Evolutionary conservation across 2,888 invertebrate genomes (phyloP).

Genomic region (Ferdinandea cuprea): DNA sequence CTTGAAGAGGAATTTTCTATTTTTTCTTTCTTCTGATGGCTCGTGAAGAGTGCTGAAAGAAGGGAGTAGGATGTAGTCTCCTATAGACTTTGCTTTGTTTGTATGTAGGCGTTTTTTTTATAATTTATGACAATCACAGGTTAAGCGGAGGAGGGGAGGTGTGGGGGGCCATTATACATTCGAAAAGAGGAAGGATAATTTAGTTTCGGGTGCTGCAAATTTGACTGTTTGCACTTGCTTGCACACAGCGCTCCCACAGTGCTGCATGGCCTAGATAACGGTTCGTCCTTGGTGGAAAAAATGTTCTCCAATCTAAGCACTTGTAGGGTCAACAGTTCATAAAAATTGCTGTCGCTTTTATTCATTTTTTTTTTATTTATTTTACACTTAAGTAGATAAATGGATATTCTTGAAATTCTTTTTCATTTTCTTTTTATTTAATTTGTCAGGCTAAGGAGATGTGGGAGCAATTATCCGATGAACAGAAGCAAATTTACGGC

Average conservation of each 20-base stretch:
- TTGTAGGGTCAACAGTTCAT: slow-evolving; percentile 60
- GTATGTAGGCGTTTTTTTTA: slow-evolving; percentile 10
- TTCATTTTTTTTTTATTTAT: slow-evolving; percentile 20
- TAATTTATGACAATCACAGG: slow-evolving; percentile 58
- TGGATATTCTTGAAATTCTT: slow-evolving; percentile 75
- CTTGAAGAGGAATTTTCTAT: slow-evolving; percentile 33
- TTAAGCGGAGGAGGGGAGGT: slow-evolving; percentile 53
- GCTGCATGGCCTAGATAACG: slow-evolving; percentile 9
- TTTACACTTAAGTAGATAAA: no score
- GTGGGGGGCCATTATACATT: no score
- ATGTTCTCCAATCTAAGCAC: slow-evolving; percentile 38
- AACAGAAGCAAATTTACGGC: slow-evolving; percentile 91
- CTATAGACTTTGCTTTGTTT: slow-evolving; percentile 31
- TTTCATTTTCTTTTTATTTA: slow-evolving; percentile 64
- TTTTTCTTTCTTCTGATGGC: neutral
- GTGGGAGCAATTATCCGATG: slow-evolving; percentile 91
- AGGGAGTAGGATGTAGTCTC: neutral
- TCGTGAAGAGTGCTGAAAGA: neutral
- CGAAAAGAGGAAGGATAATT: slow-evolving; percentile 38
- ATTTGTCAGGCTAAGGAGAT: slow-evolving; percentile 88
- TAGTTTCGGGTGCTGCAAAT: slow-evolving; percentile 29
- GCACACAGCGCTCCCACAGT: neutral
- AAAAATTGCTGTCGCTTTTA: neutral
- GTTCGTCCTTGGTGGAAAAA: slow-evolving; percentile 35
- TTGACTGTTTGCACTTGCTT: neutral